phyloP scores from a whole-genome alignment of 2,888 invertebrate species.

The Minunthozetes semirufus region DNA sequence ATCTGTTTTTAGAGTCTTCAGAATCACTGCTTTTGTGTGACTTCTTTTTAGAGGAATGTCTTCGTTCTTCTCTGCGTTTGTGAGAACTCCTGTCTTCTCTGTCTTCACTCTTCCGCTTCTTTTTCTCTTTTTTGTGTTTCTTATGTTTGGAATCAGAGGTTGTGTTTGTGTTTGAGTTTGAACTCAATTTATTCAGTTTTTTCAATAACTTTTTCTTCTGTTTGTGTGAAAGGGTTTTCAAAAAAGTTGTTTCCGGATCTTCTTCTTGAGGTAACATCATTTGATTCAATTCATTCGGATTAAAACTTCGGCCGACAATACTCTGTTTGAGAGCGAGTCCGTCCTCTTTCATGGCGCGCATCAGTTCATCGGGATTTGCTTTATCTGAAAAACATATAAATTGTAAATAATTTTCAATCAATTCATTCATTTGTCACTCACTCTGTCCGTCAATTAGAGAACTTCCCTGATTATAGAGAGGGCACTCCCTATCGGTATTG shows the following conservation, averaged over 20 bases:
- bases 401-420: not conserved
- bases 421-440: not conserved
- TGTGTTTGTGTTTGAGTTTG: not conserved
- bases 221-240: conserved; percentile 74
- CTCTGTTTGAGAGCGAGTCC: conserved; percentile 76
- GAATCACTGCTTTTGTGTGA: conserved; percentile 8
- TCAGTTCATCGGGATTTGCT: conserved; percentile 61
- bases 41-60: conserved; percentile 3
- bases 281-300: conserved; percentile 48
- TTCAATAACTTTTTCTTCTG: conserved; percentile 86
- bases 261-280: conserved; percentile 49
- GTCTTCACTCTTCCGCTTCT: conserved; percentile 32
- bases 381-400: not conserved
- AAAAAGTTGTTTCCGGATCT: conserved; percentile 63
- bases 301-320: conserved; percentile 51
- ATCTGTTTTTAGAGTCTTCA: not conserved
- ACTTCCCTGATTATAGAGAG: conserved; percentile 62
- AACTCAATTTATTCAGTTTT: conserved; percentile 45
- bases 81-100: not conserved
- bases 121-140: conserved; percentile 39
- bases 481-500: conserved; percentile 92
- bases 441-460: conserved; percentile 22
- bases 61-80: not conserved
- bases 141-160: conserved; percentile 33
- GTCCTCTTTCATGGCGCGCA: conserved; percentile 85